Percentiles rank a stretch among this genome's conserved stretches.
These are phyloP conservation scores for Drosophila ustulata DNA, from an alignment of 2,888 invertebrate genomes.

Conservation along the genomic window DNA sequence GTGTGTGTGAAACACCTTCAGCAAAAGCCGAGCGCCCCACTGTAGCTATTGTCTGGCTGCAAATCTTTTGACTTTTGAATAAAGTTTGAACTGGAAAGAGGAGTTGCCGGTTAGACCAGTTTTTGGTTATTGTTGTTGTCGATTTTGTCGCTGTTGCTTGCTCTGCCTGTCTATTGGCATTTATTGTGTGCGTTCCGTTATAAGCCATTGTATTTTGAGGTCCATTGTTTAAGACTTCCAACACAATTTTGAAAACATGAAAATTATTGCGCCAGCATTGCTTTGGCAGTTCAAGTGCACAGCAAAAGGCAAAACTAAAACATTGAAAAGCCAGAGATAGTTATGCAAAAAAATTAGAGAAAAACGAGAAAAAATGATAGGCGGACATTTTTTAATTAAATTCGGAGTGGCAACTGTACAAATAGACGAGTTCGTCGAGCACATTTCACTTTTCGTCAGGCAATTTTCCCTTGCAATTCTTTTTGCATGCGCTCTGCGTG, in stretches of 20 bases:
- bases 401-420: conserved; percentile 56
- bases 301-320: conserved; percentile 11
- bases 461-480: conserved; percentile 28
- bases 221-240: conserved; percentile 46
- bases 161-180: conserved; percentile 51
- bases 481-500: conserved; percentile 1
- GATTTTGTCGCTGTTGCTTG: conserved; percentile 32
- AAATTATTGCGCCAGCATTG: conserved; percentile 64
- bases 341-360: not conserved
- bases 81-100: conserved; percentile 32
- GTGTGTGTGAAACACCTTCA: conserved; percentile 46
- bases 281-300: conserved; percentile 65
- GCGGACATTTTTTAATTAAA: conserved; percentile 60
- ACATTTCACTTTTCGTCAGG: conserved; percentile 36
- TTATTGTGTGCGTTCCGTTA: conserved; percentile 46
- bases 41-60: conserved; percentile 34
- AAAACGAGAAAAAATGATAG: conserved; percentile 1
- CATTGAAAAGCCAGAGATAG: conserved; percentile 5
- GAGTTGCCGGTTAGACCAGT: conserved; percentile 27
- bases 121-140: conserved; percentile 19
- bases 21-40: conserved; percentile 8
- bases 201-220: conserved; percentile 43
- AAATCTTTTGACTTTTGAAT: conserved; percentile 60
- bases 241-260: conserved; percentile 45
- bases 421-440: conserved; percentile 33